These are phyloP conservation scores for Oenanthe oenanthe DNA, from an alignment of 2,113 vertebrate species.

Conservation along the genomic window DNA sequence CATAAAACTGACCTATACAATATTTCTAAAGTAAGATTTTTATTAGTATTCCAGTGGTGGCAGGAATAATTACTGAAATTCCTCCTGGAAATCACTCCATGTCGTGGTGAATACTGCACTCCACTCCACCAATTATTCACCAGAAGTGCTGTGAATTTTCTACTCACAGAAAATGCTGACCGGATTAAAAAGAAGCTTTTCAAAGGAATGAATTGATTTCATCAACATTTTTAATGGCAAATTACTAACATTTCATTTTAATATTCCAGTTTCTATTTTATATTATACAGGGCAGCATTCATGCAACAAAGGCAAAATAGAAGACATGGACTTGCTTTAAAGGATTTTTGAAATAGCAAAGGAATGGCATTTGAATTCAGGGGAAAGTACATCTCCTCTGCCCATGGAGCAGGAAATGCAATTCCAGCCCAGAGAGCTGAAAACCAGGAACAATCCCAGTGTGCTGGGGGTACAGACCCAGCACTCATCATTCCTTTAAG, in stretches of 20 bases:
- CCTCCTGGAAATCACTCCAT: constrained; percentile 39
- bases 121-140: constrained; percentile 30
- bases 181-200: constrained; percentile 3
- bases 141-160: constrained; percentile 19
- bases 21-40: constrained; percentile 7
- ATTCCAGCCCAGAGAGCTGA: neutral
- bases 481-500: neutral
- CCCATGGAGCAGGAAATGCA: neutral
- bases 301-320: neutral
- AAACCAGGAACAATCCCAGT: neutral
- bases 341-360: neutral
- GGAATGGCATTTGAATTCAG: neutral
- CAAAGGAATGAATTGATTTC: constrained; percentile 7
- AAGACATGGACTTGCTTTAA: neutral
- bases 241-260: constrained; percentile 15
- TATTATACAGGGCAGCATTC: neutral
- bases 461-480: neutral
- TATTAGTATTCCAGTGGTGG: constrained; percentile 10
- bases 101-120: neutral
- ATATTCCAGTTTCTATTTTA: neutral
- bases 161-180: constrained; percentile 18
- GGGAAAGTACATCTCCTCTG: neutral
- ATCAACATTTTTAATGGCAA: constrained; percentile 28
- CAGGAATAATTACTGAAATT: constrained; percentile 52
- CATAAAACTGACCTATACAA: constrained; percentile 14